Evolutionary conservation across 2,797 vertebrate genomes (phyloP), one percentile per base, ranked within the genome.

Genomic region (Platyrinchus mystaceus): DNA sequence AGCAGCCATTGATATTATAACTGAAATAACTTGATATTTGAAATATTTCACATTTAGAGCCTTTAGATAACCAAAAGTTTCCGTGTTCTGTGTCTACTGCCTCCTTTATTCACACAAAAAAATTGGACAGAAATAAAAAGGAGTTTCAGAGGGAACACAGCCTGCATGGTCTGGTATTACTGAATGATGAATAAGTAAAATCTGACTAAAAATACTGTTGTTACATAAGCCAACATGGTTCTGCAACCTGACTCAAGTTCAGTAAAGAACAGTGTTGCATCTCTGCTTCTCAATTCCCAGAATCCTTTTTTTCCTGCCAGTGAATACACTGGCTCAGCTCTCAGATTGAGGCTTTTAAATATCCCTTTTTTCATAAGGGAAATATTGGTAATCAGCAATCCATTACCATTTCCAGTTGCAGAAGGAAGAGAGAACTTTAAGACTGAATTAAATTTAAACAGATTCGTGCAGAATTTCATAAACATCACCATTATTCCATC

Each of bases 121-220:
- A 73, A 46, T 0, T 13, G 23, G 24, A 47, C 4, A 34, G 15
- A 71, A 81, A 11, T 46, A 59, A 81, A 70, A 73, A 27, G 27
- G 23, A 50, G 21, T 87, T 92, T 84, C 58, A 71, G 55, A 80
- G 59, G 76, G 71, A 94, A 81, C 7, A 8, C 24, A 83, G 68
- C 18, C 59, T 81, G 46, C 28, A 55, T 15, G 12, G 47, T 87
- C 68, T 77, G 43, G 14, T 41, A 44, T 90, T 84, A 87, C n/a
- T 39, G 55, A 78, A 69, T 12, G 47, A 95, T 43, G 28, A 89
- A 89, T 80, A 81, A 93, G 76, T 71, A 79, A 95, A 87, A 84
- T 66, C 39, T 67, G 47, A 56, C 87, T 91, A 92, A 94, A 96
- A 92, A 87, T 91, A 84, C 1, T 53, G 20, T 28, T 87, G 69